Conservation (phyloP, 2,113 vertebrate genomes). For the Actenoides hombroni region DNA sequence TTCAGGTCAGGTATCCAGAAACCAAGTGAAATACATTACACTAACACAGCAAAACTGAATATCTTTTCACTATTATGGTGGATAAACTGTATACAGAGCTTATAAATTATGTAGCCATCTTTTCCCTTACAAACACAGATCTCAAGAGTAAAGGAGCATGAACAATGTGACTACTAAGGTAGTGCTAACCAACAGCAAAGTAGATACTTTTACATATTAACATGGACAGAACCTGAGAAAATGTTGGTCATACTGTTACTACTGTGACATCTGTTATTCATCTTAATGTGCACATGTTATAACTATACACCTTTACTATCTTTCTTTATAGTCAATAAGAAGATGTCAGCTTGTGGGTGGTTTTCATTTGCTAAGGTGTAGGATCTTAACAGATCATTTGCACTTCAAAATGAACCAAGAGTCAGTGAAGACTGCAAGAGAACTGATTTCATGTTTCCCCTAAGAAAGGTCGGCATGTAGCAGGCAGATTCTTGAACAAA, state of each 20-base stretch:
- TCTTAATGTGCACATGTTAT: neutral
- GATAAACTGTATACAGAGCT: neutral
- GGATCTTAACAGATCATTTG: neutral
- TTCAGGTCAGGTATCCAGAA: neutral
- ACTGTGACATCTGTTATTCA: neutral
- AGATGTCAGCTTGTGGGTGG: neutral
- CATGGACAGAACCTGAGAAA: neutral
- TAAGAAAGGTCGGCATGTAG: accelerated
- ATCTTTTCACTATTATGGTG: neutral
- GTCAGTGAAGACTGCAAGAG: neutral
- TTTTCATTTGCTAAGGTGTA: neutral
- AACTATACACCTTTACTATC: neutral
- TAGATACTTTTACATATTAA: accelerated
- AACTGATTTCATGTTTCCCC: neutral
- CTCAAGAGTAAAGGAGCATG: neutral
- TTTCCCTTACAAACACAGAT: neutral
- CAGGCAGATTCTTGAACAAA: neutral
- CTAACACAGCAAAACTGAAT: neutral
- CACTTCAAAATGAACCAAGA: neutral
- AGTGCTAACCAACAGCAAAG: neutral
- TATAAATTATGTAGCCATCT: neutral
- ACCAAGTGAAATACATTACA: neutral
- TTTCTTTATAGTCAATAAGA: neutral
- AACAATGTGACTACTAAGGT: neutral
- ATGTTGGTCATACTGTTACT: neutral